Evolutionary conservation across 2,113 vertebrate species (phyloP).

Genomic region (Baryphthengus martii): DNA sequence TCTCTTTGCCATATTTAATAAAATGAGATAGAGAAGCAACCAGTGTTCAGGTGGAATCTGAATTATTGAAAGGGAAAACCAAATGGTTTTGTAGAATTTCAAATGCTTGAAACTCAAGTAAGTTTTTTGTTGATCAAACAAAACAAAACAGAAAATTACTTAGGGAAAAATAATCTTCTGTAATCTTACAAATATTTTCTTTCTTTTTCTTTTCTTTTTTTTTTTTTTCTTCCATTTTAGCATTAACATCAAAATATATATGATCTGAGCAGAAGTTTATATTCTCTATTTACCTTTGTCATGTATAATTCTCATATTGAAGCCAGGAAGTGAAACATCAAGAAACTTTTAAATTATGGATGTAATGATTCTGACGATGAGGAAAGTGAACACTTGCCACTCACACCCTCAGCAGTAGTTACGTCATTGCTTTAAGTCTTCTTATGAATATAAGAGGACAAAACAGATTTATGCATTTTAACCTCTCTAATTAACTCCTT

Average conservation of each 20-base stretch:
- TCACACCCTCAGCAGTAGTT: not conserved
- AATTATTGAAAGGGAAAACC: not conserved
- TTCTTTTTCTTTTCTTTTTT: too few relatives aligned
- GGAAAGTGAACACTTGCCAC: not conserved
- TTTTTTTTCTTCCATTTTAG: not conserved
- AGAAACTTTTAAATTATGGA: not conserved
- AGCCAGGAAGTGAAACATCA: not conserved
- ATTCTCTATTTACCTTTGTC: not conserved
- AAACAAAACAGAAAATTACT: not conserved
- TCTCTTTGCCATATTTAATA: not conserved
- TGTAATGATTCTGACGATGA: not conserved
- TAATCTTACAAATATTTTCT: too few relatives aligned
- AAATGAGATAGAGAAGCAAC: not conserved
- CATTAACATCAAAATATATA: not conserved
- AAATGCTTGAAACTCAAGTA: not conserved
- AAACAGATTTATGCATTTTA: not conserved
- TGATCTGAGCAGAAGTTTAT: not conserved
- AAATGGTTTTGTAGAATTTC: not conserved
- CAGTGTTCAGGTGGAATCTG: not conserved
- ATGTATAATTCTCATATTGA: not conserved
- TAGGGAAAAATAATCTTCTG: rapidly evolving
- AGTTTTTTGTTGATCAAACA: not conserved
- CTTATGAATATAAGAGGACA: not conserved
- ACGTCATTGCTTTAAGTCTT: not conserved
- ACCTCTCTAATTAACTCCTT: not conserved